phyloP scores from a whole-genome alignment of 2,888 invertebrate genomes.

The Caenorhabditis doughertyi region DNA sequence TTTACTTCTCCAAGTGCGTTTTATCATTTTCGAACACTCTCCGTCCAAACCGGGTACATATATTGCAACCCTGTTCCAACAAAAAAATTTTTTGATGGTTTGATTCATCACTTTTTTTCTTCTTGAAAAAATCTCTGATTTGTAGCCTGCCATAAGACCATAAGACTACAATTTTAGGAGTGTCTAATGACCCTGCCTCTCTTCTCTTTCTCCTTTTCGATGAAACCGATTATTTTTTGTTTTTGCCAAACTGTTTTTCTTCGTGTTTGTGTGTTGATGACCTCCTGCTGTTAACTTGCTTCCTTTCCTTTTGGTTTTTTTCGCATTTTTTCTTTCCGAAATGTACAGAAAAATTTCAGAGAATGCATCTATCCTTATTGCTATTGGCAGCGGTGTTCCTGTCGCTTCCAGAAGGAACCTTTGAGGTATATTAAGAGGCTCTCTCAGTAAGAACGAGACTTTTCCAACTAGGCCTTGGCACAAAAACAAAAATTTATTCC shows the following conservation, averaged over 20 bases:
- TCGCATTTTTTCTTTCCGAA: neutral
- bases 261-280: neutral
- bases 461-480: neutral
- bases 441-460: no score
- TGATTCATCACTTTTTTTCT: neutral
- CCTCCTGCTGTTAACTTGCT: slow-evolving; percentile 12
- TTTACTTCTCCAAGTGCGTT: neutral
- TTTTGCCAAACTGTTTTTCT: slow-evolving; percentile 16
- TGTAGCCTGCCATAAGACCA: slow-evolving; percentile 13
- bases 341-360: slow-evolving; percentile 7
- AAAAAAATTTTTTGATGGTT: slow-evolving; percentile 3
- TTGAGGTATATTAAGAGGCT: slow-evolving; percentile 34
- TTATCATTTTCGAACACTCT: neutral
- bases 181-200: neutral
- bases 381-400: slow-evolving; percentile 44
- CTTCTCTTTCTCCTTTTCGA: neutral
- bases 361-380: slow-evolving; percentile 14
- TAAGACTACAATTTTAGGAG: neutral
- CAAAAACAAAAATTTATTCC: no score
- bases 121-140: neutral
- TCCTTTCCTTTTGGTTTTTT: neutral
- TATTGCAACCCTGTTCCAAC: slow-evolving; percentile 9
- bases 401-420: slow-evolving; percentile 53
- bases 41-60: neutral
- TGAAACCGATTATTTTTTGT: slow-evolving; percentile 18